Percentiles rank a stretch among this genome's conserved stretches.
Evolutionary conservation across 2,888 invertebrate species (phyloP).

Genomic region (Dryobotodes eremita): DNA sequence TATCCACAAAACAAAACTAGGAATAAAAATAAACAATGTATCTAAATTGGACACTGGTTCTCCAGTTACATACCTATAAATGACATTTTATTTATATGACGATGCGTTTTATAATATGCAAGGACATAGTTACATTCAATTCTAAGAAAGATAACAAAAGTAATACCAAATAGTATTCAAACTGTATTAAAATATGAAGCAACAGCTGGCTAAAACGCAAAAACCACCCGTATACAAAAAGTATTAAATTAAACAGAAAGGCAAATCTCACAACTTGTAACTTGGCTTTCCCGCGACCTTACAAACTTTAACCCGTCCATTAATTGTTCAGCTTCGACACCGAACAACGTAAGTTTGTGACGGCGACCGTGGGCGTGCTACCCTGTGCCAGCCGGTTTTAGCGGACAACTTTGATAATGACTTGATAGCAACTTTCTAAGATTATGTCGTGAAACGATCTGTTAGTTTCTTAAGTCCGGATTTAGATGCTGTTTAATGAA

Average conservation of each 20-base stretch:
- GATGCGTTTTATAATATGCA: not conserved
- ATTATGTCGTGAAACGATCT: constrained; percentile 11
- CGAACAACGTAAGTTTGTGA: constrained; percentile 38
- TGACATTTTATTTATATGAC: no score
- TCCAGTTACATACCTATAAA: not conserved
- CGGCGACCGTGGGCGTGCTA: constrained; percentile 53
- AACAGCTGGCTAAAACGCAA: not conserved
- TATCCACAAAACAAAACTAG: not conserved
- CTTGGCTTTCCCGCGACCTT: constrained; percentile 29
- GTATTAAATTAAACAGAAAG: constrained; percentile 1
- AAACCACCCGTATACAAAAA: not conserved
- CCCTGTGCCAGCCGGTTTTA: constrained; percentile 61
- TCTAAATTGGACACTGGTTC: not conserved
- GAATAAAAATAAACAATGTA: not conserved
- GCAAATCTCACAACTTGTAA: not conserved
- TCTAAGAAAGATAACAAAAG: not conserved
- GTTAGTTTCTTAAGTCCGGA: constrained; percentile 15
- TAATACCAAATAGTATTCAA: not conserved
- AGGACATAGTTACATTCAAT: not conserved
- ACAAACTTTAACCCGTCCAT: constrained; percentile 45
- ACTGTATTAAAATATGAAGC: not conserved
- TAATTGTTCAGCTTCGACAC: constrained; percentile 49
- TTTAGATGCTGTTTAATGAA: constrained; percentile 5
- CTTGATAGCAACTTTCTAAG: constrained; percentile 51
- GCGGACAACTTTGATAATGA: constrained; percentile 67